A percentile compares a stretch with the other conserved stretches of the same genome.
Conservation (phyloP, 2,797 vertebrate genomes). For the Hafferia zeledoni region DNA sequence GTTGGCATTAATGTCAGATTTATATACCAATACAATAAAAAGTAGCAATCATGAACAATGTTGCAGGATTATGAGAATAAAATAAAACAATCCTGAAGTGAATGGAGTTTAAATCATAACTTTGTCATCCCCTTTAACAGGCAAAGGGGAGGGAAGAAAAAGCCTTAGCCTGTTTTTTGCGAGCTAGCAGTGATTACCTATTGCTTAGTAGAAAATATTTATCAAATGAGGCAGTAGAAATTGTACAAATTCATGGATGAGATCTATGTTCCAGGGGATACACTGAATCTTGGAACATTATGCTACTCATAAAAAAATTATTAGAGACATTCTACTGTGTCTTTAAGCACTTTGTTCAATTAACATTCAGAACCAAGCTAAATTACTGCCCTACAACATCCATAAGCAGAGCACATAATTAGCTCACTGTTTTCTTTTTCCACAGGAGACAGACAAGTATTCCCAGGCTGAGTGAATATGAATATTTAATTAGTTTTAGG, state of each 20-base stretch:
- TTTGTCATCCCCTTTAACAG: not conserved
- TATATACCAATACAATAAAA: not conserved
- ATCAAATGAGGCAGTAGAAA: not conserved
- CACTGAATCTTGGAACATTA: not conserved
- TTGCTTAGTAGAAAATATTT: not conserved
- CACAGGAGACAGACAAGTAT: not conserved
- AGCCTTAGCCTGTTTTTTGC: not conserved
- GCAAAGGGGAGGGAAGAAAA: not conserved
- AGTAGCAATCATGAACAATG: not conserved
- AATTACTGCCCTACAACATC: constrained; percentile 2
- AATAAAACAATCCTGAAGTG: not conserved
- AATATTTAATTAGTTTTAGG: not conserved
- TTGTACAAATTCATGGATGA: not conserved
- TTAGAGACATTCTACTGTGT: not conserved
- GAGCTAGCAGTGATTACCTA: not conserved
- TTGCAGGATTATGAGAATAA: not conserved
- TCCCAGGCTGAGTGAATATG: not conserved
- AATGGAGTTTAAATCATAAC: not conserved
- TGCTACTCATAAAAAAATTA: not conserved
- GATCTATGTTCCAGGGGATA: not conserved
- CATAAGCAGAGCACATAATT: not conserved
- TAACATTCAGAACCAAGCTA: not conserved
- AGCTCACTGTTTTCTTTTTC: not conserved
- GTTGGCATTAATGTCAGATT: not conserved
- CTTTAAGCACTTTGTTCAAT: constrained; percentile 24